Evolutionary conservation across 2,113 vertebrate genomes (phyloP).

Genomic region (Erythrocebus patas): DNA sequence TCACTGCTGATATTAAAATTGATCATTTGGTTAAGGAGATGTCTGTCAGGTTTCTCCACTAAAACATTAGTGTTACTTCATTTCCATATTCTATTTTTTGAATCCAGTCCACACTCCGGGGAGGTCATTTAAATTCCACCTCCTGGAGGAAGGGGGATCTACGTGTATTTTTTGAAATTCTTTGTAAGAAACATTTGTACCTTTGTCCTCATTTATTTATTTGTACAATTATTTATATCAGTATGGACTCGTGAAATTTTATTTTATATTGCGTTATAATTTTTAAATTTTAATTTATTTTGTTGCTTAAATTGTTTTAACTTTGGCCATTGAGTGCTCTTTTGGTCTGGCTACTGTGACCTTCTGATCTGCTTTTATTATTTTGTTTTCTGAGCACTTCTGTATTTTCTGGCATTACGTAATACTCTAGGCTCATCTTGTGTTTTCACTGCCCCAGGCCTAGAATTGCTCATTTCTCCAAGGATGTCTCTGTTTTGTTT

Average conservation of each 20-base stretch:
- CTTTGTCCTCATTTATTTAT: neutral
- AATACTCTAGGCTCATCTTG: neutral
- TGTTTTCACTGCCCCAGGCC: neutral
- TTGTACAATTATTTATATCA: neutral
- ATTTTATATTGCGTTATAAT: neutral
- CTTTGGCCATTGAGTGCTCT: neutral
- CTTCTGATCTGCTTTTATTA: neutral
- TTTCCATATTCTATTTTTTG: neutral
- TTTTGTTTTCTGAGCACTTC: neutral
- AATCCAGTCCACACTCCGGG: neutral
- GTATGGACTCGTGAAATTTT: neutral
- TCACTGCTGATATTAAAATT: neutral
- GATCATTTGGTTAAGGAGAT: neutral
- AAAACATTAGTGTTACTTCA: neutral
- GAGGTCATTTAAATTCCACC: neutral
- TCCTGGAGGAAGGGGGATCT: neutral
- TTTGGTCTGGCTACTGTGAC: neutral
- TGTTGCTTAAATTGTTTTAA: neutral
- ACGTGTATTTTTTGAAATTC: neutral
- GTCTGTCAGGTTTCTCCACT: neutral
- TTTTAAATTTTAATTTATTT: neutral
- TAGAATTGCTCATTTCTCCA: conserved; percentile 2
- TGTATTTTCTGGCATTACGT: neutral
- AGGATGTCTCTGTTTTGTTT: neutral
- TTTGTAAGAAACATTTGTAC: neutral